These are phyloP conservation scores for Atherinosoma microstoma DNA, from an alignment of 2,797 vertebrate species.

Conservation along the genomic window DNA sequence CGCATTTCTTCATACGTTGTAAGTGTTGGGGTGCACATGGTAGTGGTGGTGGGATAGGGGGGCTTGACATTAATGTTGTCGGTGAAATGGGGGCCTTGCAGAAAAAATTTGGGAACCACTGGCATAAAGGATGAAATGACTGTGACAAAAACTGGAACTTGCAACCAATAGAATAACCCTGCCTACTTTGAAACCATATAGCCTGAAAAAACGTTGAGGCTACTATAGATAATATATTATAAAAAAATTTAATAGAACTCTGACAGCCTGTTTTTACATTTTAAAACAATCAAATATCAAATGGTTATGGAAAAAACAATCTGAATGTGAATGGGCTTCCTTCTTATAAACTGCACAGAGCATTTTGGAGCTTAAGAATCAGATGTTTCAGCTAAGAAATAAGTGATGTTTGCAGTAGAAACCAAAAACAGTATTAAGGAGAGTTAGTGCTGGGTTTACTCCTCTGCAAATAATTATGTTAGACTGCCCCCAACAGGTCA, in stretches of 20 bases:
- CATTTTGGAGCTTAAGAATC: not conserved
- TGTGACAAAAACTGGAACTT: too few relatives aligned
- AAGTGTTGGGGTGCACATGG: too few relatives aligned
- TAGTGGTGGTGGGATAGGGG: too few relatives aligned
- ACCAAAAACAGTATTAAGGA: not conserved
- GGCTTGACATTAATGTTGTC: too few relatives aligned
- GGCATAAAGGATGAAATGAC: too few relatives aligned
- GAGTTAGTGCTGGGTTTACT: not conserved
- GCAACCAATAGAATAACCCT: too few relatives aligned
- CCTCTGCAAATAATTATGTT: not conserved
- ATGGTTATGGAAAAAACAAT: not conserved
- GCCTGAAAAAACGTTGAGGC: too few relatives aligned
- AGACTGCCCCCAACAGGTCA: not conserved
- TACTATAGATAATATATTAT: too few relatives aligned
- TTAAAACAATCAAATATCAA: not conserved
- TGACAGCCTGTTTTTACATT: not conserved
- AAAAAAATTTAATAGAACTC: not conserved
- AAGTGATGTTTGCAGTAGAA: not conserved
- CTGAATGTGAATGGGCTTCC: not conserved
- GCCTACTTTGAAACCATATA: too few relatives aligned
- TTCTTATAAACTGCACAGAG: not conserved
- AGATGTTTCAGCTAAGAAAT: not conserved
- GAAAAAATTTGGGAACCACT: too few relatives aligned
- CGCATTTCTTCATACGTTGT: too few relatives aligned
- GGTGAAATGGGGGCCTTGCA: too few relatives aligned